Base-by-base conservation (phyloP, 2,888 invertebrate genomes). In the Icerya purchasi region DNA sequence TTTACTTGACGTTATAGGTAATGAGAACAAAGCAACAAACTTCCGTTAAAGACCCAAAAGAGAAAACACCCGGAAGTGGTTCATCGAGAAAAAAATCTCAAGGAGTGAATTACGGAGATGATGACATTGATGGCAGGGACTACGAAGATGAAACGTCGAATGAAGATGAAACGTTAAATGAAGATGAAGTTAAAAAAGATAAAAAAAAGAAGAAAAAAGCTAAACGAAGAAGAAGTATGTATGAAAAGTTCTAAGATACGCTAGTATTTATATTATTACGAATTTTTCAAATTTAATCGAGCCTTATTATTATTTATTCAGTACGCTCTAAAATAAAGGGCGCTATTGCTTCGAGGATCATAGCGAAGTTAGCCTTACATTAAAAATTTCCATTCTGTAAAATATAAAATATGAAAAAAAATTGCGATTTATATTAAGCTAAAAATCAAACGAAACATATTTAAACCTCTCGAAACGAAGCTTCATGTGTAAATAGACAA, bases 171-270 rank as follows among this genome's bases (percentile, higher is more conserved):
- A 36, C 24, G 50, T 50, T 2, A 54, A 51, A 18, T 57, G 54
- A 54, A 61, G 51, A 51, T n/a, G 19, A 18, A 1, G 50, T 2
- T 53, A 58, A 22, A 58, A 60, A 57, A 58, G 23, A 50, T n/a
- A 57, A 23, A 62, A 63, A 61, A 59, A 55, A 54, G 54, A 63
- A 58, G 57, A 55, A 24, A 36, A 60, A 62, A 54, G 60, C 63
- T 24, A 57, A 61, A 50, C 58, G 61, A 57, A 56, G 61, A 52
- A 63, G 63, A 61, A 60, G 64, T 64, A 61, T 20, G 14, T 36
- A 50, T 1, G 23, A 24, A 14, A 22, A 5, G 14, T n/a, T 20
- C 19, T 23, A 19, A 5, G 25, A 53, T 5, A 55, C 2, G 21
- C 19, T 54, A 23, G 5, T 23, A 58, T 19, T 1, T 52, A 23